Evolutionary conservation across 1,140 invertebrate genomes (phyloP).

Genomic region (Dreissena polymorpha): DNA sequence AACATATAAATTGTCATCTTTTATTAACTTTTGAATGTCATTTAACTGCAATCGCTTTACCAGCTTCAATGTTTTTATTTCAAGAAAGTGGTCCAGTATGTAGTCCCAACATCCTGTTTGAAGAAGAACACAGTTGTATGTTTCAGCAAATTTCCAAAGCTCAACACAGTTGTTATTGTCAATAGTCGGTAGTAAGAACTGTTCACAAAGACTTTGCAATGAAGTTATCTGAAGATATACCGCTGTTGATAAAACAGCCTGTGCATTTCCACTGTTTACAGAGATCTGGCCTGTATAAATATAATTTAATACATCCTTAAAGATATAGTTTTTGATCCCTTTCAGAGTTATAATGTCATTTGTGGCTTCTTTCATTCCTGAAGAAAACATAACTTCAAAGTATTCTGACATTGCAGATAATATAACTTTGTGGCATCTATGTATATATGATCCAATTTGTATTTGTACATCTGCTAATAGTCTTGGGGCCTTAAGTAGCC

Average conservation of each 20-base stretch:
- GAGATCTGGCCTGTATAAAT: conserved; percentile 50
- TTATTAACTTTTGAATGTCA: conserved; percentile 37
- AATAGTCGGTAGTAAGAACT: conserved; percentile 43
- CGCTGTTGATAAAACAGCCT: conserved; percentile 49
- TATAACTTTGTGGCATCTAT: conserved; percentile 63
- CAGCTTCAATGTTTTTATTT: conserved; percentile 31
- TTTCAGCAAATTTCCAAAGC: conserved; percentile 47
- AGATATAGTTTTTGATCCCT: conserved; percentile 32
- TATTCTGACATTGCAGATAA: conserved; percentile 61
- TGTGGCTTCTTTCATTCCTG: conserved; percentile 62
- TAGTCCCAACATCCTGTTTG: conserved; percentile 21
- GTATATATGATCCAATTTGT: conserved; percentile 44
- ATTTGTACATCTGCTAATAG: conserved; percentile 60
- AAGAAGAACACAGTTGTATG: conserved; percentile 41
- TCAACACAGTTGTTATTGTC: conserved; percentile 52
- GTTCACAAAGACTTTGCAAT: conserved; percentile 44
- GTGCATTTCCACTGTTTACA: conserved; percentile 44
- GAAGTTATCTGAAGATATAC: conserved; percentile 52
- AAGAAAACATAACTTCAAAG: conserved; percentile 67
- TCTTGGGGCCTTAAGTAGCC: conserved; percentile 32
- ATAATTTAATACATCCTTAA: conserved; percentile 42
- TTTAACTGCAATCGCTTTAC: conserved; percentile 32
- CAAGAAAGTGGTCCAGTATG: conserved; percentile 44
- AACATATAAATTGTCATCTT: conserved; percentile 51
- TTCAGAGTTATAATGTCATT: conserved; percentile 37